These are phyloP conservation scores for Cinclus cinclus DNA, from an alignment of 2,113 vertebrate genomes.

Conservation along the genomic window DNA sequence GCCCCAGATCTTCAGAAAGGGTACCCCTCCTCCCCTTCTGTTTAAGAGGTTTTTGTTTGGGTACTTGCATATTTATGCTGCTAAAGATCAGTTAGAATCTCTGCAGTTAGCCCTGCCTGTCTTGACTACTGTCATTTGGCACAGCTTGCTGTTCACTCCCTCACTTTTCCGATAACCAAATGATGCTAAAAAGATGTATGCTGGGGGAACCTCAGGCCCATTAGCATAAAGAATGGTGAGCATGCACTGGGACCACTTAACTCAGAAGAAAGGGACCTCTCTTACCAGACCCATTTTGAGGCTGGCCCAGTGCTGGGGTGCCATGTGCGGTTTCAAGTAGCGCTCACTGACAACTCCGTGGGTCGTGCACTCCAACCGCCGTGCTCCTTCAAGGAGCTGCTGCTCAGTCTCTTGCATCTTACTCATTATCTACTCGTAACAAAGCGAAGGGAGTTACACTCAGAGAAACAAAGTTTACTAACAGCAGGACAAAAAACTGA, in stretches of 20 bases:
- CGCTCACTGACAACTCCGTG: constrained; percentile 76
- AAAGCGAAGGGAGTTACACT: not conserved
- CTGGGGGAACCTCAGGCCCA: not conserved
- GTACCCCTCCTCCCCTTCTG: not conserved
- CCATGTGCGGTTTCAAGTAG: constrained; percentile 74
- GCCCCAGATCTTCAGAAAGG: not conserved
- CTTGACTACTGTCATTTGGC: not conserved
- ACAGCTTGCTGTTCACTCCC: not conserved
- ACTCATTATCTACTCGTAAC: constrained; percentile 70
- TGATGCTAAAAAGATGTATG: not conserved
- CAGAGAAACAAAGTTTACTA: not conserved
- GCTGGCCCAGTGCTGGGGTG: constrained; percentile 75
- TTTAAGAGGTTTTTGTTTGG: not conserved
- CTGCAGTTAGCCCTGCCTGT: not conserved
- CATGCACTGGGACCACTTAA: not conserved
- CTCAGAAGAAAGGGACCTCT: not conserved
- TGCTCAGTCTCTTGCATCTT: constrained; percentile 72
- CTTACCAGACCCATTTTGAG: constrained; percentile 60
- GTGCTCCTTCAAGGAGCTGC: constrained; percentile 47
- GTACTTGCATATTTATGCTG: not conserved
- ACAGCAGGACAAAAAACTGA: not conserved
- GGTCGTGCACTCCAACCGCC: constrained; percentile 75
- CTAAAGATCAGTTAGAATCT: not conserved
- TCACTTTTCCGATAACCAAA: not conserved
- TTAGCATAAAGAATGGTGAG: not conserved